Evolutionary conservation across 2,888 invertebrate genomes (phyloP).

Genomic region (Catocala fraxini): DNA sequence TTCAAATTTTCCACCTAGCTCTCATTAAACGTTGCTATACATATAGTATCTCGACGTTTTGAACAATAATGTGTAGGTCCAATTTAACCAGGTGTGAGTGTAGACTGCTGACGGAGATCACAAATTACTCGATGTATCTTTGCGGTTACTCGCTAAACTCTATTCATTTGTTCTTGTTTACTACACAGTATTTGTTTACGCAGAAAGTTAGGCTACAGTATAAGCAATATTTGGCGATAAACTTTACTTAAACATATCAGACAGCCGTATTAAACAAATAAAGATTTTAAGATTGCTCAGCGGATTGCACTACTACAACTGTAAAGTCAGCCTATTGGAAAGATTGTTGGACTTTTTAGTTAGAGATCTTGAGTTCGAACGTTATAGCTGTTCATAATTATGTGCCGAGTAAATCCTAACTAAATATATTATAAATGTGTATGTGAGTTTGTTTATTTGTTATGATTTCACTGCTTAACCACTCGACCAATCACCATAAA

Average conservation of each 20-base stretch:
- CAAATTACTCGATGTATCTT: constrained; percentile 69
- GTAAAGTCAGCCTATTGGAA: too few relatives aligned
- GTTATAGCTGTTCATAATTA: too few relatives aligned
- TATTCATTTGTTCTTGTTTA: constrained; percentile 73
- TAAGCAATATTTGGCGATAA: constrained; percentile 29
- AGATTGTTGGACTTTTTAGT: too few relatives aligned
- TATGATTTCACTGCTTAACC: too few relatives aligned
- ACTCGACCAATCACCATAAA: too few relatives aligned
- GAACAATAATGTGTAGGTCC: constrained; percentile 34
- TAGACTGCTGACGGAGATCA: constrained; percentile 60
- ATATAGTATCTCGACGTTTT: constrained; percentile 13
- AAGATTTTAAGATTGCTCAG: too few relatives aligned
- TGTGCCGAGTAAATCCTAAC: too few relatives aligned
- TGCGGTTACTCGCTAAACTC: constrained; percentile 71
- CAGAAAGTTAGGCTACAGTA: constrained; percentile 52
- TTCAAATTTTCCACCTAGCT: neutral
- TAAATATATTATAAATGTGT: too few relatives aligned
- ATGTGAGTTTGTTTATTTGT: too few relatives aligned
- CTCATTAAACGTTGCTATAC: neutral
- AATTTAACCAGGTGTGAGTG: constrained; percentile 61
- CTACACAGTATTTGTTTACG: constrained; percentile 60
- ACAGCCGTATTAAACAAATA: neutral
- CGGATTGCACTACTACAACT: too few relatives aligned
- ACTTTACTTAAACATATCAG: neutral
- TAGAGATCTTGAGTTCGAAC: too few relatives aligned